A percentile compares a stretch with the other conserved stretches of the same genome.
phyloP scores from a whole-genome alignment of 2,888 invertebrate genomes.

The Formica aserva region DNA sequence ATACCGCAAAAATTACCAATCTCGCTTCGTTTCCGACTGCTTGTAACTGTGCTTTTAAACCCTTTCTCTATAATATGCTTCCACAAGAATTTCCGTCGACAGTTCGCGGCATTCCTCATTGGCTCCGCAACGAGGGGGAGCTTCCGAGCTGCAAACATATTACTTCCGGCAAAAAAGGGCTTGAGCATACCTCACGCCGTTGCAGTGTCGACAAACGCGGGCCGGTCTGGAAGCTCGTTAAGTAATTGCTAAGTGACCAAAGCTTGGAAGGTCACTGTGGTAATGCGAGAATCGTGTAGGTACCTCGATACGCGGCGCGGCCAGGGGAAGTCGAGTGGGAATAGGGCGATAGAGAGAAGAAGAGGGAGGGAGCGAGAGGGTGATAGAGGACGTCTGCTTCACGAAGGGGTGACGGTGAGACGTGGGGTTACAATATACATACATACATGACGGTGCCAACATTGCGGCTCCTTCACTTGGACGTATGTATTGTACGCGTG shows the following conservation, averaged over 20 bases:
- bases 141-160: constrained; percentile 39
- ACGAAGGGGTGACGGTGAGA: constrained; percentile 64
- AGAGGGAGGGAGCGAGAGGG: constrained; percentile 55
- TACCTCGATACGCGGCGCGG: constrained; percentile 57
- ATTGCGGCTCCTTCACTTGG: constrained; percentile 64
- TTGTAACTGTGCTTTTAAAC: constrained; percentile 1
- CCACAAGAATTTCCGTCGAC: constrained; percentile 26
- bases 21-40: neutral
- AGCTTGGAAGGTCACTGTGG: constrained; percentile 71
- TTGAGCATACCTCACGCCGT: constrained; percentile 7
- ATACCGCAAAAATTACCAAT: constrained; percentile 27
- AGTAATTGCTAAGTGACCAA: constrained; percentile 78
- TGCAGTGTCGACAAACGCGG: constrained; percentile 58
- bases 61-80: constrained; percentile 9
- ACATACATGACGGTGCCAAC: constrained; percentile 51
- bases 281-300: constrained; percentile 83
- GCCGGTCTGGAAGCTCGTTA: constrained; percentile 77
- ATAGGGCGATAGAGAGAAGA: constrained; percentile 25
- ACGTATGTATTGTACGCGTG: constrained; percentile 67
- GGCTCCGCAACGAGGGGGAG: constrained; percentile 13
- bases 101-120: constrained; percentile 30
- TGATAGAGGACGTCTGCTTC: constrained; percentile 62
- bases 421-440: constrained; percentile 48
- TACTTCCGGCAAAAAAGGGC: constrained; percentile 50
- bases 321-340: constrained; percentile 30